Evolutionary conservation across 2,888 invertebrate species (phyloP), one percentile per base, ranked within the genome.

Genomic region (Cantharis rufa): DNA sequence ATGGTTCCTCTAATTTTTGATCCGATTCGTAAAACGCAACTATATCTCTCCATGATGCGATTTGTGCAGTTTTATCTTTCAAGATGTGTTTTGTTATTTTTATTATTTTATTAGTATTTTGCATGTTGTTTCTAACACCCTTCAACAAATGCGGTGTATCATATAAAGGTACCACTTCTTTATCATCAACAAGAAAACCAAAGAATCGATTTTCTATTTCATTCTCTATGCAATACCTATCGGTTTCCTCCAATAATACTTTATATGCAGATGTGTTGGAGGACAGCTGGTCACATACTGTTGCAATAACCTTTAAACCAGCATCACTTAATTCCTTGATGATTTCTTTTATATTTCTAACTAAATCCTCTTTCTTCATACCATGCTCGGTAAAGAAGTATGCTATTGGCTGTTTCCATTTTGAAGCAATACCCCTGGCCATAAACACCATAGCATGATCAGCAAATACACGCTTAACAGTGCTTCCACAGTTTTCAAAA

Each of bases 391-490:
- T 27, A 64, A 76, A 71, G 62, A 15, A 73, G 27, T 48, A 78
- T 28, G 24, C 24, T 0, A 78, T 66, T 1, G 74, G 74, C 15
- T 70, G 70, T 27, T 78, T 78, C 78, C 78, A 78, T 16, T 78
- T 78, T 13, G 21, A 72, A 1, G 48, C 1, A 5, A 71, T 15
- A 5, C 74, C 77, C 69, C 79, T 82, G 9, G 81, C n/a, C 78
- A 84, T 80, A 69, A 83, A 84, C 15, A 82, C 79, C 28, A 81
- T 32, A 61, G 82, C 82, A 77, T 84, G 83, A 64, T 84, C 83
- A 63, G 83, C 82, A 78, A 83, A 79, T 15, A n/a, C 16, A 10
- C 11, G 15, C 21, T 21, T 18, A 15, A 63, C 15, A 77, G 61
- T 16, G 74, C 15, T 10, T 13, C 69, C 5, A 74, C 78, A 48